Percentiles rank a stretch among this genome's conserved stretches.
These are phyloP conservation scores for Rafetus swinhoei DNA, from an alignment of 2,113 vertebrate genomes.

Conservation along the genomic window DNA sequence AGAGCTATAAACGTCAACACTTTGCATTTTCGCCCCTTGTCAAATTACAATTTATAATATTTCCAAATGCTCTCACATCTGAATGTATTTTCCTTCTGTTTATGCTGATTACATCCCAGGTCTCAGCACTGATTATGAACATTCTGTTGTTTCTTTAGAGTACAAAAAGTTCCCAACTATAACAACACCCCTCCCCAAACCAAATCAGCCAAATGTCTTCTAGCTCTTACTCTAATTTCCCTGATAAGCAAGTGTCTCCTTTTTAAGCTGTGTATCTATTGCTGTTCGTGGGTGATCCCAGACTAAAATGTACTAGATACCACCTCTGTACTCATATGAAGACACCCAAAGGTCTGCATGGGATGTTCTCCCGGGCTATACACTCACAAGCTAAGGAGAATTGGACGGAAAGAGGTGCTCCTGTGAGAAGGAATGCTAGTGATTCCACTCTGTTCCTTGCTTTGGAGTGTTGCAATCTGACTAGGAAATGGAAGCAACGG, in stretches of 20 bases:
- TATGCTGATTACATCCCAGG: background rate
- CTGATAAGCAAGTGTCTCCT: background rate
- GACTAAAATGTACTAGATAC: background rate
- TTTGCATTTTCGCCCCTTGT: constrained; percentile 17
- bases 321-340: too few relatives aligned
- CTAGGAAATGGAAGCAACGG: background rate
- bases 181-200: background rate
- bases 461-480: background rate
- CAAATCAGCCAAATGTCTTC: background rate
- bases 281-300: background rate
- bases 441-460: background rate
- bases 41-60: constrained; percentile 18
- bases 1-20: constrained; percentile 28
- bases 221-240: background rate
- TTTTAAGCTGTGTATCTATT: background rate
- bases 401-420: background rate
- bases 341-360: background rate
- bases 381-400: background rate
- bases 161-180: background rate
- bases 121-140: background rate
- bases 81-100: constrained; percentile 17
- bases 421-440: background rate
- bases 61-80: background rate
- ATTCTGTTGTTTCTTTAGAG: background rate
- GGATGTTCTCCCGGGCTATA: background rate